These are phyloP conservation scores for Tiphia femorata DNA, from an alignment of 2,888 invertebrate genomes.

Conservation along the genomic window DNA sequence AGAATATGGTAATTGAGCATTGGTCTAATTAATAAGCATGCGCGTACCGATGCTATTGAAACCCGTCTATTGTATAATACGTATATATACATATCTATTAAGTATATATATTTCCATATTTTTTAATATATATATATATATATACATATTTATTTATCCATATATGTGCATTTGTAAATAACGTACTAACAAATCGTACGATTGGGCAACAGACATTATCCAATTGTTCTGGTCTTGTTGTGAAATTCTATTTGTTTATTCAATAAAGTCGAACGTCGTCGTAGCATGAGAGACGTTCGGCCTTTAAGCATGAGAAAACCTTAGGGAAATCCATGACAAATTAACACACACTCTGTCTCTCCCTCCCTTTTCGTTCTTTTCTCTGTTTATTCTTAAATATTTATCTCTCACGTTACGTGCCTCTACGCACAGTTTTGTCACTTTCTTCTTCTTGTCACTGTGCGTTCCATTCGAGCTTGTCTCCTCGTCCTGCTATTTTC, in stretches of 20 bases:
- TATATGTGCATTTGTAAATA: neutral
- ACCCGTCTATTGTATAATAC: slow-evolving; percentile 14
- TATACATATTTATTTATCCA: slow-evolving; percentile 27
- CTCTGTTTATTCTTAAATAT: no score
- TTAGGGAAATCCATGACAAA: slow-evolving; percentile 42
- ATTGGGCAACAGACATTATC: slow-evolving; percentile 47
- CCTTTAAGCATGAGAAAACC: slow-evolving; percentile 59
- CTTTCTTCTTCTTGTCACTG: no score
- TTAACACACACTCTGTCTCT: slow-evolving; percentile 22
- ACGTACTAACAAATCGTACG: slow-evolving; percentile 23
- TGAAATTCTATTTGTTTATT: slow-evolving; percentile 3
- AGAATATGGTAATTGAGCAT: slow-evolving; percentile 86
- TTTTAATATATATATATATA: neutral
- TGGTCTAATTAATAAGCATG: slow-evolving; percentile 54
- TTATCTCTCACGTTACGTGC: no score
- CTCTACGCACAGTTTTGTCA: no score
- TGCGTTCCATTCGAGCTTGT: no score
- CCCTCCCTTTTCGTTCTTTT: no score
- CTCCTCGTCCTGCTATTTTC: no score
- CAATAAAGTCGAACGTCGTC: slow-evolving; percentile 28
- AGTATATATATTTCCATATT: slow-evolving; percentile 4
- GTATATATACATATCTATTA: slow-evolving; percentile 19
- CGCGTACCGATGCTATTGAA: slow-evolving; percentile 29
- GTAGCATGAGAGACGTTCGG: slow-evolving; percentile 45
- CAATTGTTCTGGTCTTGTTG: slow-evolving; percentile 42